These are phyloP conservation scores for Tragopan temminckii DNA, from an alignment of 2,797 vertebrate species.

Conservation along the genomic window DNA sequence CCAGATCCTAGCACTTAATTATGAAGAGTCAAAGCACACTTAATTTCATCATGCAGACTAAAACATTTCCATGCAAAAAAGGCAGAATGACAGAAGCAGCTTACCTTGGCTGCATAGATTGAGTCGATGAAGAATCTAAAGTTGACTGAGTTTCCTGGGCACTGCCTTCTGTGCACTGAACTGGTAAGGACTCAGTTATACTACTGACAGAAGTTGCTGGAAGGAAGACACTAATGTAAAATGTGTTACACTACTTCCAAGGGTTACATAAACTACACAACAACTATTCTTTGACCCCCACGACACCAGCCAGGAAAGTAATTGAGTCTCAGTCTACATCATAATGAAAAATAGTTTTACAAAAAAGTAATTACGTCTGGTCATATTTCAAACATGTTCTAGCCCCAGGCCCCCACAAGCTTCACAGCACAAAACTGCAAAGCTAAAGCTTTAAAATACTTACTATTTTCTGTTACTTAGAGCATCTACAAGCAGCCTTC, in stretches of 20 bases:
- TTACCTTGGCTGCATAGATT: constrained; percentile 84
- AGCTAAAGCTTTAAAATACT: not conserved
- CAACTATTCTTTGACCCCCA: not conserved
- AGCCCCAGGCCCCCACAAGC: not conserved
- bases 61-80: not conserved
- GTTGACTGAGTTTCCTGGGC: constrained; percentile 76
- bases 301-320: not conserved
- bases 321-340: not conserved
- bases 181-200: constrained; percentile 84
- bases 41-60: not conserved
- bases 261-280: not conserved
- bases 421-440: not conserved
- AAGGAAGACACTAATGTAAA: constrained; percentile 60
- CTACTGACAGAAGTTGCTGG: constrained; percentile 83
- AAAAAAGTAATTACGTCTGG: not conserved
- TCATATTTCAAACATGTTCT: not conserved
- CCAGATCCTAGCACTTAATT: not conserved
- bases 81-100: not conserved
- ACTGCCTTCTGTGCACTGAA: constrained; percentile 81
- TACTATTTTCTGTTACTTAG: not conserved
- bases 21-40: not conserved
- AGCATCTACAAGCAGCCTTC: not conserved
- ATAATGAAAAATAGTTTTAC: not conserved
- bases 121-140: constrained; percentile 75
- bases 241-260: not conserved